These are phyloP conservation scores for Ficedula albicollis DNA, from an alignment of 2,797 vertebrate genomes.

Conservation along the genomic window DNA sequence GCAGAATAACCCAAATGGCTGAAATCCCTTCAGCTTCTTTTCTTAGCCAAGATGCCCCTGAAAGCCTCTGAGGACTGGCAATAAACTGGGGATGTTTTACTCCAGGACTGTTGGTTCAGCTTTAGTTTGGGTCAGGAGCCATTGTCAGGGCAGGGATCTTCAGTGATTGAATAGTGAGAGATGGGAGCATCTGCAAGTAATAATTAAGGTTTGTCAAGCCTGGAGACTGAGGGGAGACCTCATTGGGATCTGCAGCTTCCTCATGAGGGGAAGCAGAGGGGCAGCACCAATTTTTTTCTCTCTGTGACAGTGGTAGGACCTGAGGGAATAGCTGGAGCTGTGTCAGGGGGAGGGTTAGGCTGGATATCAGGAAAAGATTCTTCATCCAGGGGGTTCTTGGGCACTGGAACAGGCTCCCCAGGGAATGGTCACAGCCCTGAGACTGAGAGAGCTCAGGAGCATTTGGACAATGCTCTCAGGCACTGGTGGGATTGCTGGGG, in stretches of 20 bases:
- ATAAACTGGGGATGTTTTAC: not conserved
- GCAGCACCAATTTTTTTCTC: not conserved
- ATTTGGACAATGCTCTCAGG: not conserved
- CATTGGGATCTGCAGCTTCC: not conserved
- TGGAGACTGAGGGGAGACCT: not conserved
- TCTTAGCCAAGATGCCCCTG: not conserved
- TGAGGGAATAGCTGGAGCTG: not conserved
- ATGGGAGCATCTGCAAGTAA: not conserved
- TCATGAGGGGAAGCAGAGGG: not conserved
- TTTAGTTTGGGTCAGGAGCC: not conserved
- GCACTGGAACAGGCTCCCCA: not conserved
- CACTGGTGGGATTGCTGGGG: fast-evolving
- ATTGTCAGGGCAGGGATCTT: not conserved
- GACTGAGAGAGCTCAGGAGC: not conserved
- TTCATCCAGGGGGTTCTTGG: not conserved
- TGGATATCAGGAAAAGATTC: not conserved
- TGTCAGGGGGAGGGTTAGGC: not conserved
- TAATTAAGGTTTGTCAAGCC: not conserved
- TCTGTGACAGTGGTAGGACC: not conserved
- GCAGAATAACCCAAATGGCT: not conserved
- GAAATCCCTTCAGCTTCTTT: not conserved
- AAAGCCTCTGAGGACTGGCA: not conserved
- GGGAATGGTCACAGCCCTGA: fast-evolving
- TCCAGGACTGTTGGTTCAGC: not conserved
- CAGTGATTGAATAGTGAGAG: not conserved